Conservation (phyloP, 2,113 vertebrate species). For the Dromas ardeola region DNA sequence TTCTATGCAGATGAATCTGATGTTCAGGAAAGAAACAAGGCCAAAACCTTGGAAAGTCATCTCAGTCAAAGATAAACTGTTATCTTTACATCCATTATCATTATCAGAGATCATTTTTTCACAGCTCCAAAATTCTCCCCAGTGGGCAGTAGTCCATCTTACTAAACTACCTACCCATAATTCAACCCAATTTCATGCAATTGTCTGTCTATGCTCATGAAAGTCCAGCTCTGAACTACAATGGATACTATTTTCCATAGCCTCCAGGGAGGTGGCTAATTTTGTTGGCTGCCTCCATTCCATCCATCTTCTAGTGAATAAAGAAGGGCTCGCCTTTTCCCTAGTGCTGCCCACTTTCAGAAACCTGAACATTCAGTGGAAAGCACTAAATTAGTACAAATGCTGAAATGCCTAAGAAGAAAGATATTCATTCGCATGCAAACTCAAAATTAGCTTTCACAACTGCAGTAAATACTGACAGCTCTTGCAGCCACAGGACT, state of each 20-base stretch:
- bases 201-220: conserved; percentile 22
- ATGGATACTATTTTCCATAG: background rate
- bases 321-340: background rate
- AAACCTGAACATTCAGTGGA: background rate
- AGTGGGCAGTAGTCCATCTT: conserved; percentile 56
- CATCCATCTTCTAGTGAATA: background rate
- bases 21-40: background rate
- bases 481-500: background rate
- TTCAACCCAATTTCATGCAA: conserved; percentile 47
- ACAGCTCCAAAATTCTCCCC: conserved; percentile 55
- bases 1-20: background rate
- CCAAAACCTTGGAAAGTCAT: conserved; percentile 22
- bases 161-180: conserved; percentile 46
- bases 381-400: conserved; percentile 3
- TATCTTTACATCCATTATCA: conserved; percentile 49
- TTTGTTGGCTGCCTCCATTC: background rate
- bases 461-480: background rate
- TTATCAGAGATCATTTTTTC: conserved; percentile 58
- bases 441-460: background rate
- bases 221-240: conserved; percentile 8
- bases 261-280: conserved; percentile 18
- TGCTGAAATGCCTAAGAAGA: background rate
- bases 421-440: background rate
- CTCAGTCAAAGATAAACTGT: conserved; percentile 19
- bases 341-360: background rate